A percentile compares a stretch with the other conserved stretches of the same genome.
phyloP scores from a whole-genome alignment of 2,113 vertebrate species.

The Puntigrus tetrazona region DNA sequence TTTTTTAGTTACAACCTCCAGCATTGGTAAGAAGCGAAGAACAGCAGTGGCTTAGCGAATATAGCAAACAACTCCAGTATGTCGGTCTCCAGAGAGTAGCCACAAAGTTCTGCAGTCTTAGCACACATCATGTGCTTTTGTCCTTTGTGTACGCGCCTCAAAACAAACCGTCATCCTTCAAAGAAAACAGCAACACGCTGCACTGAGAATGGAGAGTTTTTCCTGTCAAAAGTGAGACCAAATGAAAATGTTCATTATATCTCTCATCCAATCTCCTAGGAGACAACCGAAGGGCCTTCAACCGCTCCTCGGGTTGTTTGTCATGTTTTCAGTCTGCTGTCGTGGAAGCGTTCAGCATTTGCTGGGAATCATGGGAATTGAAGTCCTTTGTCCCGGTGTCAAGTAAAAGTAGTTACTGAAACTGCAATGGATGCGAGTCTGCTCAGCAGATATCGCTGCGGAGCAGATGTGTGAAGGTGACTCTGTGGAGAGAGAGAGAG shows the following conservation, averaged over 20 bases:
- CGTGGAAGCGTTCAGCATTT: not conserved
- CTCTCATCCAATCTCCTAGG: constrained; percentile 35
- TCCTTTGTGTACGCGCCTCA: not conserved
- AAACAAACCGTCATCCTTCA: constrained; percentile 28
- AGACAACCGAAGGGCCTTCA: not conserved
- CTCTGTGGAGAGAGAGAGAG: constrained; percentile 23
- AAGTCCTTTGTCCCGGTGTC: constrained; percentile 27
- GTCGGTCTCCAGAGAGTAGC: constrained; percentile 35
- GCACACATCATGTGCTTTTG: constrained; percentile 9
- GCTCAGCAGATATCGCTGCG: not conserved
- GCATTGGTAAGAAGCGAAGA: constrained; percentile 23
- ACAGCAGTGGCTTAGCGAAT: constrained; percentile 16
- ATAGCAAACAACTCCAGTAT: constrained; percentile 27
- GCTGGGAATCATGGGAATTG: constrained; percentile 26
- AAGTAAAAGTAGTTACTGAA: constrained; percentile 15
- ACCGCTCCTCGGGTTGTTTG: constrained; percentile 8
- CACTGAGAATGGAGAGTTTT: not conserved
- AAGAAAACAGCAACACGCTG: not conserved
- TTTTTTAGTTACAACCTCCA: constrained; percentile 16
- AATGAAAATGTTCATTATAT: constrained; percentile 43
- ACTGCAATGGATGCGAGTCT: not conserved
- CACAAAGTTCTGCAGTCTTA: constrained; percentile 13
- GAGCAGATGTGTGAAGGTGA: constrained; percentile 37
- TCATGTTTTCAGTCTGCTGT: constrained; percentile 6
- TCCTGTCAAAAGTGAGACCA: constrained; percentile 4